Conservation (phyloP, 2,113 vertebrate genomes). For the Willisornis vidua region DNA sequence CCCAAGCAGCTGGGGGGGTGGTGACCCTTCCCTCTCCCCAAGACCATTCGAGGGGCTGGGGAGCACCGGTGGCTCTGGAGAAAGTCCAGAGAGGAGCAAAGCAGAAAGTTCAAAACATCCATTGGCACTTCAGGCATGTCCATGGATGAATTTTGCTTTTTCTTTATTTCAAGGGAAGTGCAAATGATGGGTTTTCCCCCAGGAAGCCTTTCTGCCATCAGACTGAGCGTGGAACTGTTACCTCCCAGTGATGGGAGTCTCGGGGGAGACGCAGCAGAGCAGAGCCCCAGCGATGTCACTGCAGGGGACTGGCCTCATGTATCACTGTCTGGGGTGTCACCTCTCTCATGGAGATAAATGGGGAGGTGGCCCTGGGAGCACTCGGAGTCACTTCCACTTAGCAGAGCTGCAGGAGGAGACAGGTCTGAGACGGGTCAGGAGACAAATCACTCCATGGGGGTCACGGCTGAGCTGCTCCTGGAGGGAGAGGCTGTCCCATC, state of each 20-base stretch:
- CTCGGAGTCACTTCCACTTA: slow-evolving; percentile 53
- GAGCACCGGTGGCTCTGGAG: rapidly evolving
- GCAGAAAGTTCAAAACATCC: neutral
- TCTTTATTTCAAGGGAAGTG: neutral
- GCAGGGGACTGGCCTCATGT: slow-evolving; percentile 25
- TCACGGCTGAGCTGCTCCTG: neutral
- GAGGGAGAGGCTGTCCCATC: neutral
- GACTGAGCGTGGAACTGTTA: neutral
- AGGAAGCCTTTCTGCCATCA: rapidly evolving
- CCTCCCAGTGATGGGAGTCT: neutral
- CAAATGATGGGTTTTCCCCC: neutral
- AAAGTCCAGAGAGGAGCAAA: neutral
- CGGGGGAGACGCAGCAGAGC: neutral
- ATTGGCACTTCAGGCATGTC: rapidly evolving
- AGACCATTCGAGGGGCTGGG: rapidly evolving
- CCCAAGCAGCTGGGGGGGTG: rapidly evolving
- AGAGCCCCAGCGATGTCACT: neutral
- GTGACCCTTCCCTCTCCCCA: neutral
- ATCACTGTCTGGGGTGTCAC: slow-evolving; percentile 52
- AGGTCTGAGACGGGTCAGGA: neutral
- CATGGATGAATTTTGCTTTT: rapidly evolving
- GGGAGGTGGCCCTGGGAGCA: neutral
- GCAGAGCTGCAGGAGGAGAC: neutral
- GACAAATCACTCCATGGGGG: neutral
- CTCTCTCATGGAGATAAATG: slow-evolving; percentile 69